Conservation (phyloP, 1,140 invertebrate genomes). For the Ips typographus region DNA sequence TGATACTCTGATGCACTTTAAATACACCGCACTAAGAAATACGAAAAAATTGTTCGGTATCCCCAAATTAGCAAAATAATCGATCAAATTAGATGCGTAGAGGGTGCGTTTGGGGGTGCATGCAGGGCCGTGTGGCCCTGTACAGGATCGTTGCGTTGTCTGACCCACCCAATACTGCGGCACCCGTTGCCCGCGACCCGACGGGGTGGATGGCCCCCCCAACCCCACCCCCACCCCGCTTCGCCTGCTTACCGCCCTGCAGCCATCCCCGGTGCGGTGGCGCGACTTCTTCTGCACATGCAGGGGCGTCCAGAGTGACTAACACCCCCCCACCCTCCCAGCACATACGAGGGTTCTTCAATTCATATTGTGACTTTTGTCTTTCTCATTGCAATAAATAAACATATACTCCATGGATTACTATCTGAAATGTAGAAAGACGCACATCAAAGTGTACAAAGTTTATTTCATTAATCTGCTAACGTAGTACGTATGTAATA, state of each 20-base stretch:
- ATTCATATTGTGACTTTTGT: neutral
- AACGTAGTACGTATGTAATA: neutral
- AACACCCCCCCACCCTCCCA: neutral
- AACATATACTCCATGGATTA: too few relatives aligned
- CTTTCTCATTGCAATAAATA: too few relatives aligned
- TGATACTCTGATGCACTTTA: neutral
- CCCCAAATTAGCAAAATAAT: neutral
- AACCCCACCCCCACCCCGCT: slow-evolving; percentile 40
- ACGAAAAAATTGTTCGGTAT: too few relatives aligned
- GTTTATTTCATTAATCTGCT: neutral
- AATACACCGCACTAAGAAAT: too few relatives aligned
- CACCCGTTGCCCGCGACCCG: slow-evolving; percentile 50
- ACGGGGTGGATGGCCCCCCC: slow-evolving; percentile 45
- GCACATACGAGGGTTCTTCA: slow-evolving; percentile 2
- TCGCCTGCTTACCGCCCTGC: slow-evolving; percentile 43
- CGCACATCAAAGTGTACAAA: too few relatives aligned
- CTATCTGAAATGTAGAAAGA: too few relatives aligned
- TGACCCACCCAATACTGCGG: slow-evolving; percentile 53
- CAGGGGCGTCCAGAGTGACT: slow-evolving; percentile 16
- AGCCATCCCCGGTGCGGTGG: slow-evolving; percentile 37
- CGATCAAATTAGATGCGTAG: slow-evolving; percentile 26
- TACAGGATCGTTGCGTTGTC: slow-evolving; percentile 45
- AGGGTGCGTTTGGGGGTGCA: slow-evolving; percentile 37
- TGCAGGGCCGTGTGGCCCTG: slow-evolving; percentile 37
- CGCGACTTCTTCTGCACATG: slow-evolving; percentile 37